Evolutionary conservation across 2,797 vertebrate genomes (phyloP).

Genomic region (Uromys caudimaculatus): DNA sequence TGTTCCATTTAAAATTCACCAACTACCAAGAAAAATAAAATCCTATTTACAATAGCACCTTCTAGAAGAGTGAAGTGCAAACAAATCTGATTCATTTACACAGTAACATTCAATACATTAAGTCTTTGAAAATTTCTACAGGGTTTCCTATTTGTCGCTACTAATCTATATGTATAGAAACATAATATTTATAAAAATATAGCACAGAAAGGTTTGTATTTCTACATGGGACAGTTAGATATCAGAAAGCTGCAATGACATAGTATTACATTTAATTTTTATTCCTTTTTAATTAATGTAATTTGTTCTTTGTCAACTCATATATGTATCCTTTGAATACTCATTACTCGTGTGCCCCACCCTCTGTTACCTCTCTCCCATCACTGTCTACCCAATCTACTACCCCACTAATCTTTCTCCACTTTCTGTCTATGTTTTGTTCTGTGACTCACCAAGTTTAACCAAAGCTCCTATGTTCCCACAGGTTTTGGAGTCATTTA

Average conservation of each 20-base stretch:
- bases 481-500: not conserved
- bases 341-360: not conserved
- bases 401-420: not conserved
- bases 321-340: not conserved
- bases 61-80: not conserved
- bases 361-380: not conserved
- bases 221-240: not conserved
- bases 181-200: not conserved
- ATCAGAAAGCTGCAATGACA: not conserved
- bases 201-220: not conserved
- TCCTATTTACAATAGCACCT: not conserved
- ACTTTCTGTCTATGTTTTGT: not conserved
- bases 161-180: too few relatives aligned
- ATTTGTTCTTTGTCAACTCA: not conserved
- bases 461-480: not conserved
- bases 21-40: slow-evolving; percentile 52
- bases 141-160: slow-evolving; percentile 14
- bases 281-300: not conserved
- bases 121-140: slow-evolving; percentile 1
- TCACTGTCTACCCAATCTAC: not conserved
- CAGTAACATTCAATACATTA: not conserved
- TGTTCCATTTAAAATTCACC: slow-evolving; percentile 64
- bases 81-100: slow-evolving; percentile 19
- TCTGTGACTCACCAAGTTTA: not conserved
- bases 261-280: not conserved